Evolutionary conservation across 2,113 vertebrate genomes (phyloP).

Genomic region (Lophius piscatorius): DNA sequence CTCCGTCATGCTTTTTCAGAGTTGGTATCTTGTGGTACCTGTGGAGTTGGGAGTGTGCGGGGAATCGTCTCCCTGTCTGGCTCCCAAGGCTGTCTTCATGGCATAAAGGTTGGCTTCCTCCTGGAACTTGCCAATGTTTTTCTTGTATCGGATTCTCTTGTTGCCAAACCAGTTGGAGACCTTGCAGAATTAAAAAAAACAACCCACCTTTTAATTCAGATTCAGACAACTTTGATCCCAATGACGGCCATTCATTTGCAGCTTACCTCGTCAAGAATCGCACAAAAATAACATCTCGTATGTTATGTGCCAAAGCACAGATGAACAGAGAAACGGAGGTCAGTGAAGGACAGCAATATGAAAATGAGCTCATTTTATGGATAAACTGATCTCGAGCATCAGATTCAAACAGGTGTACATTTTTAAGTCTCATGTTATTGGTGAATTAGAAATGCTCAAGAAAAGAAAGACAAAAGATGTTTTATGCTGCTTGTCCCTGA

Average conservation of each 20-base stretch:
- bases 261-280: no score
- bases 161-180: conserved; percentile 97
- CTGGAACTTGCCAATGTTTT: conserved; percentile 94
- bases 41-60: conserved; percentile 88
- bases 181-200: conserved; percentile 57
- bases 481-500: neutral
- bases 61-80: conserved; percentile 87
- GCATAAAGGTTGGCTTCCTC: conserved; percentile 94
- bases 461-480: no score
- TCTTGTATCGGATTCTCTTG: conserved; percentile 94
- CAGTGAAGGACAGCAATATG: no score
- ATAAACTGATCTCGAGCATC: no score
- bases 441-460: neutral
- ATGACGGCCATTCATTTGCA: no score
- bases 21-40: conserved; percentile 68
- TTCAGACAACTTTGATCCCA: no score
- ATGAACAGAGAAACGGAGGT: no score
- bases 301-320: no score
- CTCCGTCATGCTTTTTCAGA: no score
- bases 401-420: neutral
- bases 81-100: conserved; percentile 89
- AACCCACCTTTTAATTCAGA: no score
- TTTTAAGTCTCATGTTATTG: neutral
- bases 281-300: no score
- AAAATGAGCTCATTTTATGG: neutral